phyloP scores from a whole-genome alignment of 2,888 invertebrate genomes.

The Eumerus sabulonum region DNA sequence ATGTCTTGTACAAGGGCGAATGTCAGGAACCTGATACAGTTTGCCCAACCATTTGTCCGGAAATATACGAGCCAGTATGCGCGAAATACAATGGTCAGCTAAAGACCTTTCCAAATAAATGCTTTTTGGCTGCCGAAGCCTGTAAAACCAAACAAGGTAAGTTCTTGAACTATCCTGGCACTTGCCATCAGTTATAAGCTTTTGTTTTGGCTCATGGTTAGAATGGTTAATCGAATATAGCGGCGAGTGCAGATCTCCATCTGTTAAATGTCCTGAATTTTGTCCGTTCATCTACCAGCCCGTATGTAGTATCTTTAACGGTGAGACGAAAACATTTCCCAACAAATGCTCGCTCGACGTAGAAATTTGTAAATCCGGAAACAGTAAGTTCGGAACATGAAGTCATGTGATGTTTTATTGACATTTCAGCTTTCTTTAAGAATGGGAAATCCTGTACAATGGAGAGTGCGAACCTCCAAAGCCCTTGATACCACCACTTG shows the following conservation, averaged over 20 bases:
- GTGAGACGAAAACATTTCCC: constrained; percentile 17
- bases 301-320: constrained; percentile 17
- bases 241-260: constrained; percentile 14
- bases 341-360: constrained; percentile 18
- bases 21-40: constrained; percentile 2
- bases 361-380: constrained; percentile 3
- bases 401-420: not conserved
- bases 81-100: constrained; percentile 16
- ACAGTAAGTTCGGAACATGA: constrained; percentile 4
- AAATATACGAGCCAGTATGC: constrained; percentile 37
- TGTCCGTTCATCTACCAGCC: constrained; percentile 27
- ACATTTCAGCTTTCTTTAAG: not conserved
- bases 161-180: no score
- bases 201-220: not conserved
- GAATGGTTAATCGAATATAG: constrained; percentile 15
- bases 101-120: constrained; percentile 30
- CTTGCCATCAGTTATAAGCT: no score
- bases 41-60: constrained; percentile 31
- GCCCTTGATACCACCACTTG: not conserved
- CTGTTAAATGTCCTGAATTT: not conserved
- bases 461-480: constrained; percentile 15
- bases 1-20: constrained; percentile 38
- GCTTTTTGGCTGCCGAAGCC: constrained; percentile 2
- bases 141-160: no score
- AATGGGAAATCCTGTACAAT: constrained; percentile 21